phyloP scores from a whole-genome alignment of 1,140 invertebrate species.

The Panagrolaimus sp. region DNA sequence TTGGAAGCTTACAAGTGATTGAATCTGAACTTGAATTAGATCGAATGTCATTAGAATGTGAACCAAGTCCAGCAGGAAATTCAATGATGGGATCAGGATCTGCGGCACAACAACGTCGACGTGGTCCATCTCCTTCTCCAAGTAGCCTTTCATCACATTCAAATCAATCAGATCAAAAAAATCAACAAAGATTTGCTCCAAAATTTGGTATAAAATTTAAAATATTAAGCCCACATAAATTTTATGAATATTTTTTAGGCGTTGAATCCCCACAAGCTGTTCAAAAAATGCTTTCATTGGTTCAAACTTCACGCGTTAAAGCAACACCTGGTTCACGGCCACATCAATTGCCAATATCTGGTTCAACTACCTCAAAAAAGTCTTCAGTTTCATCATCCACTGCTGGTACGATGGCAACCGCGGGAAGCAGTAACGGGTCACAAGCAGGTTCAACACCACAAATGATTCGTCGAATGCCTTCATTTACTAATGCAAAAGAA shows the following conservation, averaged over 20 bases:
- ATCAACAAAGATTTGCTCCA: conserved; percentile 55
- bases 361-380: conserved; percentile 8
- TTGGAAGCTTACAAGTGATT: conserved; percentile 82
- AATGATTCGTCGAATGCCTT: conserved; percentile 14
- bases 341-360: conserved; percentile 12
- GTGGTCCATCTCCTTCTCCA: conserved; percentile 79
- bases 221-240: conserved; percentile 21
- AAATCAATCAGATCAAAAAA: conserved; percentile 63
- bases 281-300: conserved; percentile 79
- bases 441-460: conserved; percentile 1
- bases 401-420: background rate
- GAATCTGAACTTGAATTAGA: conserved; percentile 84
- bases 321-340: background rate
- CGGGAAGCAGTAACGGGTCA: background rate
- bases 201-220: conserved; percentile 67
- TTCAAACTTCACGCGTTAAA: conserved; percentile 72
- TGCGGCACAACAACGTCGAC: conserved; percentile 69
- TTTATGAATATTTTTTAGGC: conserved; percentile 62
- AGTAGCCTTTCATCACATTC: conserved; percentile 71
- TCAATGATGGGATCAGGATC: conserved; percentile 44
- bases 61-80: conserved; percentile 66
- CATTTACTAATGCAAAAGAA: background rate
- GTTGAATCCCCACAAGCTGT: conserved; percentile 91
- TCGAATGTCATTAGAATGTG: conserved; percentile 80
- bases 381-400: conserved; percentile 7